Percentiles rank a stretch among this genome's conserved stretches.
Evolutionary conservation across 2,797 vertebrate species (phyloP).

Genomic region (Gymnoscopelus microlampas): DNA sequence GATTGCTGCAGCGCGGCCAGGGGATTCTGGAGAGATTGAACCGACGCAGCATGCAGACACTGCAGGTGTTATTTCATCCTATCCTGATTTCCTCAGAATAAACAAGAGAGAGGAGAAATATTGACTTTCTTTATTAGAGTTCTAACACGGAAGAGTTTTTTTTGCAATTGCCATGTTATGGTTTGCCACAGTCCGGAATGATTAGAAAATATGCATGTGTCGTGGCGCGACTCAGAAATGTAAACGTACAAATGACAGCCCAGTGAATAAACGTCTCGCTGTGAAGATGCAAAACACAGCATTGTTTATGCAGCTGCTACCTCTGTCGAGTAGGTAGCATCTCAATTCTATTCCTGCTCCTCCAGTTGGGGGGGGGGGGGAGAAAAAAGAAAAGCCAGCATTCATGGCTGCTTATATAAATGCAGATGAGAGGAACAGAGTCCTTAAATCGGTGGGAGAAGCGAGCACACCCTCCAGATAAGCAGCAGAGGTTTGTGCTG

Average conservation of each 20-base stretch:
- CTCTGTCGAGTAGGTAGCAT: conserved; percentile 61
- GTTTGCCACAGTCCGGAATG: conserved; percentile 81
- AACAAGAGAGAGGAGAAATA: conserved; percentile 36
- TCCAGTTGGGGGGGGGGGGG: conserved; percentile 7
- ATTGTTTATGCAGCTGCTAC: conserved; percentile 80
- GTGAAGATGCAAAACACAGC: conserved; percentile 77
- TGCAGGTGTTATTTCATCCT: conserved; percentile 46
- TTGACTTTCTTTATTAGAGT: conserved; percentile 61
- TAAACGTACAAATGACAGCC: conserved; percentile 65
- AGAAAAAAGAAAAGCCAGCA: conserved; percentile 60
- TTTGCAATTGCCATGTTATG: conserved; percentile 74
- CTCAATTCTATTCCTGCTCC: conserved; percentile 74
- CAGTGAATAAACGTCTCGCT: conserved; percentile 72
- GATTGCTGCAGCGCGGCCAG: conserved; percentile 21
- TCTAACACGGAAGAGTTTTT: conserved; percentile 67
- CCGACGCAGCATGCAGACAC: conserved; percentile 22
- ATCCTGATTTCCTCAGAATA: conserved; percentile 51
- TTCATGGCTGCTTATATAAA: conserved; percentile 74
- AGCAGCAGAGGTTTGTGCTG: conserved; percentile 61
- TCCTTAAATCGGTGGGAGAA: conserved; percentile 65
- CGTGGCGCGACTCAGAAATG: conserved; percentile 78
- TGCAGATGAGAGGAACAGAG: conserved; percentile 70
- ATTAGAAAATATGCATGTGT: conserved; percentile 73
- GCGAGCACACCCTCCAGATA: conserved; percentile 61
- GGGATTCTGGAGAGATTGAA: conserved; percentile 18